Conservation (phyloP, 2,113 vertebrate species). For the Gymnogyps californianus region DNA sequence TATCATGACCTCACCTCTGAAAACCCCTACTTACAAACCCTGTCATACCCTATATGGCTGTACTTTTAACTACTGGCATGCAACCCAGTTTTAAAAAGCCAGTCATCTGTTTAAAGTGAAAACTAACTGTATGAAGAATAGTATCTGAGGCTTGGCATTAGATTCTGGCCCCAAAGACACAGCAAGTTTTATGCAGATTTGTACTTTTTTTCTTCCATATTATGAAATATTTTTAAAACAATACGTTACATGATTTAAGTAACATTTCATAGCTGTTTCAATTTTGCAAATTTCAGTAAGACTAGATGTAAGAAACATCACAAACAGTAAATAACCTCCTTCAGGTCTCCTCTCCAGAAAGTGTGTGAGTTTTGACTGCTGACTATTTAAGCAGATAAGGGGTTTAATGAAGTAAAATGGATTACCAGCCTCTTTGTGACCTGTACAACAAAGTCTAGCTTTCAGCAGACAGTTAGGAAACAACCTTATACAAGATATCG, state of each 20-base stretch:
- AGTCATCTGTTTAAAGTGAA: constrained; percentile 67
- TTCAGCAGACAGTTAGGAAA: background rate
- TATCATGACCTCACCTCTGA: constrained; percentile 69
- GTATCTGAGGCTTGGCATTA: background rate
- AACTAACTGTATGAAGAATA: constrained; percentile 56
- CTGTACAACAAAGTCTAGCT: background rate
- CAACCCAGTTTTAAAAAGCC: constrained; percentile 69
- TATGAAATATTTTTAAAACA: background rate
- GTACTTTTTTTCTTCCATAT: background rate
- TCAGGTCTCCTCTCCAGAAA: background rate
- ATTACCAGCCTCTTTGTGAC: background rate
- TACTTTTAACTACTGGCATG: constrained; percentile 65
- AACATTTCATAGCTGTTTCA: background rate
- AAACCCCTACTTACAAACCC: constrained; percentile 50
- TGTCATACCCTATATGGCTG: constrained; percentile 76
- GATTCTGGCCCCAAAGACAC: background rate
- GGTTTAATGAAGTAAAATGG: constrained; percentile 16
- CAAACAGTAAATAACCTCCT: background rate
- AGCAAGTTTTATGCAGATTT: background rate
- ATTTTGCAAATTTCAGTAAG: background rate
- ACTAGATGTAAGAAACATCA: background rate
- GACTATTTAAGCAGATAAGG: background rate
- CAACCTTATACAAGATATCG: background rate
- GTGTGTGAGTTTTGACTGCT: background rate
- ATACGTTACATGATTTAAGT: background rate